Conservation (phyloP, 2,797 vertebrate genomes). For the Pelodytes ibericus region DNA sequence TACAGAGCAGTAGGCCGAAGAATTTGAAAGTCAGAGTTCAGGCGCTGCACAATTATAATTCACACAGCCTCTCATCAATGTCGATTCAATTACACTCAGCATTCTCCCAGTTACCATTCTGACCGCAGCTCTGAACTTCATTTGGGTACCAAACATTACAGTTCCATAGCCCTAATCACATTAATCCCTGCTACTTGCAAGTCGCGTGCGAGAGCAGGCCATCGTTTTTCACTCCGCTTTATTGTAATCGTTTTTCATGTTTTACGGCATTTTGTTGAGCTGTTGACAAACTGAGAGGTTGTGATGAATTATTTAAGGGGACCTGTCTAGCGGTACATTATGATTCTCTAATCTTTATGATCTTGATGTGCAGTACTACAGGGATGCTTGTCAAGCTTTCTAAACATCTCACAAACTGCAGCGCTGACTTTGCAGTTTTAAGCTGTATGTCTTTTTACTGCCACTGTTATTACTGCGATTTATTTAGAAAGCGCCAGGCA, state of each 20-base stretch:
- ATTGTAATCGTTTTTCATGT: constrained; percentile 54
- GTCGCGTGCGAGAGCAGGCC: constrained; percentile 19
- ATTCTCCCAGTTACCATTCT: background rate
- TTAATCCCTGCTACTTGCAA: constrained; percentile 40
- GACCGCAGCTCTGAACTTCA: background rate
- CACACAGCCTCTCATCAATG: too few species aligned
- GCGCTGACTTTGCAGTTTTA: background rate
- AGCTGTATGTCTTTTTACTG: background rate
- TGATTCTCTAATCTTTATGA: constrained; percentile 44
- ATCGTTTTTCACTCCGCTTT: constrained; percentile 35
- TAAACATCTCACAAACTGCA: constrained; percentile 25
- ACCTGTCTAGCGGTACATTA: constrained; percentile 45
- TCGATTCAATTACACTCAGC: background rate
- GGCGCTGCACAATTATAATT: too few species aligned
- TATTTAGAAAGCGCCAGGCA: background rate
- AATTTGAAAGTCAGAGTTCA: too few species aligned
- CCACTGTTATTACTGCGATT: background rate
- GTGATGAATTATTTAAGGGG: constrained; percentile 51
- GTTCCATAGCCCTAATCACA: constrained; percentile 40
- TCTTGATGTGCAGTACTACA: constrained; percentile 23
- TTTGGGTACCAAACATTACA: constrained; percentile 5
- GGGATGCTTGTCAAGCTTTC: constrained; percentile 27
- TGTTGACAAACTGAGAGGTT: constrained; percentile 35
- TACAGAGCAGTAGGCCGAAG: too few species aligned
- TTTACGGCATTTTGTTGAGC: constrained; percentile 38